Evolutionary conservation across 2,113 vertebrate genomes (phyloP), one percentile per base, ranked within the genome.

Genomic region (Poecile atricapillus): DNA sequence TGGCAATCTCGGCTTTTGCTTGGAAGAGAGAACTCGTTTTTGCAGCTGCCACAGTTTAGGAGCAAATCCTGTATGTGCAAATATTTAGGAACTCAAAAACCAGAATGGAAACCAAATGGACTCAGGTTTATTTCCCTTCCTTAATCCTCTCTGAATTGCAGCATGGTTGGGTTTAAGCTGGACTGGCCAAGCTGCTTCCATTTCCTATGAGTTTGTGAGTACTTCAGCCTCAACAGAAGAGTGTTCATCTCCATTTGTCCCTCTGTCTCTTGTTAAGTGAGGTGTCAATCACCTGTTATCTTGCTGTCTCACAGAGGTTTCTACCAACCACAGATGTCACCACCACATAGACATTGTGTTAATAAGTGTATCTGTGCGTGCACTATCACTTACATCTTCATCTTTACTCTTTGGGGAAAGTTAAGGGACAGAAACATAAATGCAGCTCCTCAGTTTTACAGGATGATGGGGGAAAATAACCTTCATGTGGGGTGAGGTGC

Each of bases 31-130:
- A 89, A 49, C 37, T 87, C 39, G 1, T 56, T 90, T 96, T 67
- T 78, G 83, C 85, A 93, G 83, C 85, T 93, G 90, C 88, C 69
- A 52, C 16, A 46, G 47, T 19, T 75, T 68, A 83, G 68, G 60
- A 87, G 76, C 91, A 96, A 92, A 91, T n/a, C 71, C 60, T 77
- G 20, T 68, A 84, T 37, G 53, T 75, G 83, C 11, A 44, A 81
- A 89, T 39, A 50, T 78, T 93, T 83, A 78, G 62, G 52, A 71
- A 41, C 75, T 63, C 7, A 0, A 83, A 95, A 93, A 53, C 35
- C 76, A 73, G 60, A 88, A 71, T 49, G 56, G 88, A 92, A 90
- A 83, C 49, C 52, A 81, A 94, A 86, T 44, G 11, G 33, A 65
- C 6, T 12, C 33, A 33, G 31, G 64, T 67, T 93, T 74, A 86